Evolutionary conservation across 2,113 vertebrate species (phyloP).

Genomic region (Poeciliopsis turrubarensis): DNA sequence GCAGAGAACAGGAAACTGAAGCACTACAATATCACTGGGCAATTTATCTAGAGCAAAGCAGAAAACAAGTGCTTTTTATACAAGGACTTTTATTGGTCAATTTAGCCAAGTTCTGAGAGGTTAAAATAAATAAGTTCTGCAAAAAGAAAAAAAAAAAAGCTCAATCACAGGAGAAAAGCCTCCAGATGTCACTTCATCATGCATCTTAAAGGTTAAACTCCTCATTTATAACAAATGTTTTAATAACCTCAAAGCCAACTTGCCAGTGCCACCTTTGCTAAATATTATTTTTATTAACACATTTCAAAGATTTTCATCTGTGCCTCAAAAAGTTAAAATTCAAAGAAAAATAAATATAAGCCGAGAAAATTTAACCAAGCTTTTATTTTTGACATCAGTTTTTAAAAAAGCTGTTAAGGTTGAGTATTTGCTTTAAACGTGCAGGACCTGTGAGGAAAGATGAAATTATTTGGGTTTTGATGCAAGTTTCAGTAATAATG

Average conservation of each 20-base stretch:
- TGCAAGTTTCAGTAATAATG: neutral
- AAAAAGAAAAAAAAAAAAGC: too few relatives aligned
- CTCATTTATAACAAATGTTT: neutral
- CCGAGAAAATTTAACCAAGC: neutral
- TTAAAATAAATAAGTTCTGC: too few relatives aligned
- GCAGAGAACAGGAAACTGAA: too few relatives aligned
- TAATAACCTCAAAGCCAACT: neutral
- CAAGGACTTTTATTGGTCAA: too few relatives aligned
- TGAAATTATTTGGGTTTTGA: slow-evolving; percentile 4
- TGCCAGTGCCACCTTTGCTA: neutral
- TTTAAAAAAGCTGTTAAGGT: slow-evolving; percentile 13
- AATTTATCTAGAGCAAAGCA: too few relatives aligned
- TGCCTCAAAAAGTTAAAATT: neutral
- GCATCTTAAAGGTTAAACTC: neutral
- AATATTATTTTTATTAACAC: neutral
- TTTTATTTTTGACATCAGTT: neutral
- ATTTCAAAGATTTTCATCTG: neutral
- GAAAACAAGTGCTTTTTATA: too few relatives aligned
- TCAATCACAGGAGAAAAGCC: neutral
- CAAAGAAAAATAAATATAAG: too few relatives aligned
- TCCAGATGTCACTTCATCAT: neutral
- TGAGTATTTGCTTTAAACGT: slow-evolving; percentile 40
- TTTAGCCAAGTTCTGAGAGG: too few relatives aligned
- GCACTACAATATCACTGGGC: too few relatives aligned
- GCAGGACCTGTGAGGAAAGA: slow-evolving; percentile 32